Evolutionary conservation across 1,140 invertebrate species (phyloP).

Genomic region (Physella acuta): DNA sequence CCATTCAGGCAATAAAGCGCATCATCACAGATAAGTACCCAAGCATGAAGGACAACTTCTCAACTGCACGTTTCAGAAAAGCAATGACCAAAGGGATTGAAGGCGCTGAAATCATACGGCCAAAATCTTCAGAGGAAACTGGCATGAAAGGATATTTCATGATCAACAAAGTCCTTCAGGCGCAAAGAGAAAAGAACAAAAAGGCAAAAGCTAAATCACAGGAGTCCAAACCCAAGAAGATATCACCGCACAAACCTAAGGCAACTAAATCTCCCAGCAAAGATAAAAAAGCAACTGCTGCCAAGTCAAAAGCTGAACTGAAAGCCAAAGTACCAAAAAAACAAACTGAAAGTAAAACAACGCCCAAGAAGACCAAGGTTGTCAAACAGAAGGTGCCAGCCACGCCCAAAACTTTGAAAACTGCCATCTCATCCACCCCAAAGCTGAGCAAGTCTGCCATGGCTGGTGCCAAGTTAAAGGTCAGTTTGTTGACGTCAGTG

Average conservation of each 20-base stretch:
- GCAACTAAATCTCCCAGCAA: background rate
- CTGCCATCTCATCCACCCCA: background rate
- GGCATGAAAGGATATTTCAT: conserved; percentile 12
- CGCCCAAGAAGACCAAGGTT: background rate
- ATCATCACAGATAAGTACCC: background rate
- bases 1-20: conserved; percentile 6
- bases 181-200: conserved; percentile 3
- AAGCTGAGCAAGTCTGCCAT: conserved; percentile 10
- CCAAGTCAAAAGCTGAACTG: background rate
- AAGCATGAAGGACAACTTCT: conserved; percentile 2
- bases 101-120: background rate
- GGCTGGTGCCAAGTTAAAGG: conserved; percentile 3
- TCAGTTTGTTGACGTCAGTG: background rate
- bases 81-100: conserved; percentile 6
- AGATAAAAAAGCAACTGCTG: background rate
- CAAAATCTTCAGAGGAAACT: background rate
- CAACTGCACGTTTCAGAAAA: conserved; percentile 5
- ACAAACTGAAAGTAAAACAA: background rate
- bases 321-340: background rate
- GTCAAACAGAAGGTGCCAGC: background rate
- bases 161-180: background rate
- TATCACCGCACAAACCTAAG: background rate
- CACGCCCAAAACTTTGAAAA: background rate
- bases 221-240: background rate
- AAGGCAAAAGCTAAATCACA: background rate